Percentiles rank a stretch among this genome's conserved stretches.
Conservation (phyloP, 2,888 invertebrate genomes). For the Labia minor region DNA sequence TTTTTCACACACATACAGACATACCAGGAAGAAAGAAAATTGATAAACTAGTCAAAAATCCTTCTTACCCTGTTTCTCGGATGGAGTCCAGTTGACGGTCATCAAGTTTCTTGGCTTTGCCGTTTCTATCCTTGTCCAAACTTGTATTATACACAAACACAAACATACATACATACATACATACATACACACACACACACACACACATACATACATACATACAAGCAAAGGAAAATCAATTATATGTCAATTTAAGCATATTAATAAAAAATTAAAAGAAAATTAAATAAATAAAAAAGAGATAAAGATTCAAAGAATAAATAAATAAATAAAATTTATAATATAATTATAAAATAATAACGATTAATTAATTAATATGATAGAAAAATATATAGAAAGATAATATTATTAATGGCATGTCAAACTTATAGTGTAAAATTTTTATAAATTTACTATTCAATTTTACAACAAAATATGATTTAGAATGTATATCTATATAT, state of each 20-base stretch:
- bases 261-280: neutral
- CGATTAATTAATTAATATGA: no score
- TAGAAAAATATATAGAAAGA: no score
- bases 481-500: no score
- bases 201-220: neutral
- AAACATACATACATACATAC: neutral
- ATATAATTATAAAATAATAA: no score
- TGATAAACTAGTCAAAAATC: conserved; percentile 19
- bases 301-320: no score
- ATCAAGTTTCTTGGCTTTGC: conserved; percentile 69
- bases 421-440: no score
- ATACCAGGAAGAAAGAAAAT: conserved; percentile 18
- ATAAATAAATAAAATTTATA: no score
- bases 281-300: neutral
- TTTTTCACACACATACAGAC: no score
- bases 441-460: no score
- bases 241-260: neutral
- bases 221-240: neutral
- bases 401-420: no score
- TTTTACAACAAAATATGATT: no score
- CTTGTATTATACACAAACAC: conserved; percentile 37
- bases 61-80: conserved; percentile 65
- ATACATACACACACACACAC: neutral
- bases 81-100: conserved; percentile 65
- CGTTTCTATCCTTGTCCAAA: conserved; percentile 79